Base-by-base conservation (phyloP, 1,140 invertebrate species). In the Pogonognathellus flavescens region DNA sequence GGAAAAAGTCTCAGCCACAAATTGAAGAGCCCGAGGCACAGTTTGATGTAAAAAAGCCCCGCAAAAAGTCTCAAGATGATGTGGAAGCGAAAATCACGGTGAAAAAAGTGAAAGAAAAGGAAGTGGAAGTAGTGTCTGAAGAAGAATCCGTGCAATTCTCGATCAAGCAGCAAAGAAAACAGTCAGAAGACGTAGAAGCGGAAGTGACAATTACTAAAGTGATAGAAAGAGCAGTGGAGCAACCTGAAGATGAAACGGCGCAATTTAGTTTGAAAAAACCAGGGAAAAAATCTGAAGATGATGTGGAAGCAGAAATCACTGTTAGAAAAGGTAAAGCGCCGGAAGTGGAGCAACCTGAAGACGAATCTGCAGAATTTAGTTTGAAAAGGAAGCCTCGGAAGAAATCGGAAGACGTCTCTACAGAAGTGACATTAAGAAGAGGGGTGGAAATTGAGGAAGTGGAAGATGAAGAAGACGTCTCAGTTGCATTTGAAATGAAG, bases 291-390 rank as follows among this genome's bases (percentile, higher is more conserved):
- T 13, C 22, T 0, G 22, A 8, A 31, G 94, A 95, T 90, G 94
- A 95, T 91, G 92, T 90, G 22, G 85, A 89, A 18, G 83, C 72
- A 80, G 31, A 62, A 18, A 10, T 86, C 1, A 86, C 85, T 0
- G 50, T 88, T 76, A 87, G 88, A 60, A 95, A 94, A 89, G 93
- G 84, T 93, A 95, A 90, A 94, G 82, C 89, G 60, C 88, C 90
- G 1, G 91, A 92, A 86, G 87, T 89, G 8, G 88, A 91, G n/a
- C 91, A 91, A 88, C 90, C 91, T 85, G 90, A 90, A 85, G 90
- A 90, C 66, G 88, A 91, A 50, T 90, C 90, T 84, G 89, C 93
- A 16, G 92, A 16, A 57, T 41, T 83, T 8, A 84, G 55, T 14
- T 11, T 81, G 22, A 57, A 57, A 57, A 57, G 9, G n/a, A 41